phyloP scores from a whole-genome alignment of 2,888 invertebrate genomes.

The Conops quadrifasciatus region DNA sequence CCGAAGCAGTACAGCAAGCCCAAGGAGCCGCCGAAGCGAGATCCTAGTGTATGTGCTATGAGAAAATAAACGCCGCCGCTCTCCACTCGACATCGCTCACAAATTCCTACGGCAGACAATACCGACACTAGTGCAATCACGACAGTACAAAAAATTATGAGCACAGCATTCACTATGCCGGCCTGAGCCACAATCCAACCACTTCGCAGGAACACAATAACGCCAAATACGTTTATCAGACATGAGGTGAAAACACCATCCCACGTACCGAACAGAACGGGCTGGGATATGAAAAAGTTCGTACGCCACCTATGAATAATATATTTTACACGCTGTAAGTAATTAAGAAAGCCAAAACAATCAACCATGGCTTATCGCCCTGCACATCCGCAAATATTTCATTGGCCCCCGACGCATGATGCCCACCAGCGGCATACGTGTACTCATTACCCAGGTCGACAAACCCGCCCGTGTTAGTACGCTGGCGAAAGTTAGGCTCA shows the following conservation, averaged over 20 bases:
- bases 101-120: slow-evolving; percentile 94
- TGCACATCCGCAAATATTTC: slow-evolving; percentile 92
- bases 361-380: slow-evolving; percentile 69
- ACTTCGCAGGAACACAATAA: slow-evolving; percentile 94
- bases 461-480: slow-evolving; percentile 75
- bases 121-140: slow-evolving; percentile 91
- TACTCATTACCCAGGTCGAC: slow-evolving; percentile 79
- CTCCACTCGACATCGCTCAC: slow-evolving; percentile 92
- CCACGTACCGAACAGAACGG: slow-evolving; percentile 92
- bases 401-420: slow-evolving; percentile 86
- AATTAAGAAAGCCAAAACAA: too few species aligned
- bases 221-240: slow-evolving; percentile 97
- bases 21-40: slow-evolving; percentile 90
- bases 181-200: slow-evolving; percentile 98
- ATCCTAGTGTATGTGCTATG: slow-evolving; percentile 92
- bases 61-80: slow-evolving; percentile 98
- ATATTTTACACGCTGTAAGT: neutral
- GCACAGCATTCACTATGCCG: slow-evolving; percentile 80
- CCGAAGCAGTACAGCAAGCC: slow-evolving; percentile 96
- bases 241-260: slow-evolving; percentile 98
- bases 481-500: slow-evolving; percentile 66
- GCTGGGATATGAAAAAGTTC: slow-evolving; percentile 95
- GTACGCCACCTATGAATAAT: slow-evolving; percentile 86
- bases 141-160: slow-evolving; percentile 86
- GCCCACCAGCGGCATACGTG: slow-evolving; percentile 81